phyloP scores from a whole-genome alignment of 2,888 invertebrate species.

The Balanococcus diminutus region DNA sequence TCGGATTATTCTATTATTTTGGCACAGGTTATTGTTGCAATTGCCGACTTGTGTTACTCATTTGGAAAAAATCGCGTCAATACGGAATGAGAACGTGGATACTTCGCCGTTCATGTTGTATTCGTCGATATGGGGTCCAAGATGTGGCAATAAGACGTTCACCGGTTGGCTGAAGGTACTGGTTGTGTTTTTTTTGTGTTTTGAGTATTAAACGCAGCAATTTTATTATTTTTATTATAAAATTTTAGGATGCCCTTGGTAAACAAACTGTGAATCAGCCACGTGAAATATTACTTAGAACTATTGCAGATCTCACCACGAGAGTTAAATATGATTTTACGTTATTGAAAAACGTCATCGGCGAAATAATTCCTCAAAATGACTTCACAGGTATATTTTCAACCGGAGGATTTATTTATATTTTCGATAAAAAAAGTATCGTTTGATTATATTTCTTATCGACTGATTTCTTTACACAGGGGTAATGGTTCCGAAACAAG shows the following conservation, averaged over 20 bases:
- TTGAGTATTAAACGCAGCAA: neutral
- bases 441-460: neutral
- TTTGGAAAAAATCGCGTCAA: conserved; percentile 27
- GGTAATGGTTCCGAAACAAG: conserved; percentile 41
- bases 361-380: conserved; percentile 43
- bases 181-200: conserved; percentile 15
- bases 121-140: conserved; percentile 87
- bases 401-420: neutral
- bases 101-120: conserved; percentile 75
- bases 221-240: neutral
- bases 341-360: conserved; percentile 25
- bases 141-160: conserved; percentile 82
- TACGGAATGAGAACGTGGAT: conserved; percentile 61
- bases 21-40: conserved; percentile 24
- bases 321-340: conserved; percentile 51
- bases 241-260: conserved; percentile 43
- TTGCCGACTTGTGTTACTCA: conserved; percentile 47
- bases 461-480: neutral
- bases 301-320: conserved; percentile 45
- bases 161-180: conserved; percentile 80
- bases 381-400: neutral
- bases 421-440: neutral
- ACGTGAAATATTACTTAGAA: conserved; percentile 26
- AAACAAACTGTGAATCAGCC: conserved; percentile 44
- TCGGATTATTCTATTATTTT: neutral